Evolutionary conservation across 2,888 invertebrate species (phyloP), one percentile per base, ranked within the genome.

Genomic region (Atethmia centrago): DNA sequence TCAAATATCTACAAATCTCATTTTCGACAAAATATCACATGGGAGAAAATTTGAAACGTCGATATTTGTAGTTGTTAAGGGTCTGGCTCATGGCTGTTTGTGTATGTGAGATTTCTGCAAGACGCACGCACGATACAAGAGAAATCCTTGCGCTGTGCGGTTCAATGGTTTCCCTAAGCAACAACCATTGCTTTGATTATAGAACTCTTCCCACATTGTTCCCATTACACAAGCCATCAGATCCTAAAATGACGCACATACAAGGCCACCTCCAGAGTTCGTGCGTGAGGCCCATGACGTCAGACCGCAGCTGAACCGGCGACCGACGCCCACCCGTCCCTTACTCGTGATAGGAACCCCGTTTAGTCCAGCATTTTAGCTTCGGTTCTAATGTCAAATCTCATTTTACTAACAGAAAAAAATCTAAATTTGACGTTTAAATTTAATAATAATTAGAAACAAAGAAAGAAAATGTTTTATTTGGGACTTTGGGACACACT

Each of bases 261-360:
- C 42, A 31, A 49, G 40, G 61, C 75, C 69, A 51, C 76, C 85
- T 79, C 70, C 81, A 75, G 67, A 25, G 51, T 55, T 72, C 63
- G 62, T 67, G 71, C 76, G 81, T 75, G 71, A 75, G 71, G 40
- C 16, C 36, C 62, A 58, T 82, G 85, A 85, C 85, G 85, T 85
- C 82, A 81, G 25, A 31, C 45, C 53, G 25, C 61, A 59, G 65
- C 55, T 64, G 51, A 62, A 61, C 74, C 75, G 67, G 47, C 78
- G 58, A 19, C n/a, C 62, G 53, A 42, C 79, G 65, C 77, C 79
- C 79, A 78, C 80, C 66, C 74, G 28, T 19, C 31, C 28, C 65
- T 63, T 21, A 10, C 45, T 66, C 62, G 45, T 68, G 61, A 56
- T 49, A 31, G 55, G 4, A 21, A 78, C 69, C 59, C 70, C 45